Conservation (phyloP, 2,888 invertebrate species). For the Crioceris asparagi region DNA sequence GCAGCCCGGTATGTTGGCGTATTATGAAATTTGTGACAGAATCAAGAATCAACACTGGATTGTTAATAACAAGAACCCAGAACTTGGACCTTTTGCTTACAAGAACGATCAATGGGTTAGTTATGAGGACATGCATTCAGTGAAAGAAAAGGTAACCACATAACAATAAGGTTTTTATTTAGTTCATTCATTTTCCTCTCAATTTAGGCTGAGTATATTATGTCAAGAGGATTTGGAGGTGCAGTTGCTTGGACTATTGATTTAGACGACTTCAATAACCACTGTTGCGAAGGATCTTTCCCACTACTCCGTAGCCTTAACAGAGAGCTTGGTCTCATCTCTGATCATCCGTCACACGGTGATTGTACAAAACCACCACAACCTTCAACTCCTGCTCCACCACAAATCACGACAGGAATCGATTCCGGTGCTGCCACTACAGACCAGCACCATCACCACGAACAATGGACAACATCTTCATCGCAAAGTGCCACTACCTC, state of each 20-base stretch:
- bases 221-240: constrained; percentile 63
- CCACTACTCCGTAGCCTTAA: constrained; percentile 70
- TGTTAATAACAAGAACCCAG: constrained; percentile 46
- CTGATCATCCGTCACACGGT: constrained; percentile 41
- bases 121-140: constrained; percentile 71
- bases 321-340: constrained; percentile 55
- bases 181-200: constrained; percentile 5
- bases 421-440: constrained; percentile 42
- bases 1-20: constrained; percentile 80
- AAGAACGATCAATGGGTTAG: constrained; percentile 81
- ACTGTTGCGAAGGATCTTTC: constrained; percentile 69
- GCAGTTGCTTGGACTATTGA: constrained; percentile 83
- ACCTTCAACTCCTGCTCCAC: constrained; percentile 65
- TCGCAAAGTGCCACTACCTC: constrained; percentile 27
- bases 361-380: constrained; percentile 62
- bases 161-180: not conserved
- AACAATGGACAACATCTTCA: constrained; percentile 16
- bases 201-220: constrained; percentile 58
- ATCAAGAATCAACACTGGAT: constrained; percentile 59
- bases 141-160: constrained; percentile 54
- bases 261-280: constrained; percentile 76
- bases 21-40: constrained; percentile 74
- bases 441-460: constrained; percentile 19
- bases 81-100: constrained; percentile 66
- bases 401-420: constrained; percentile 59